Conservation (phyloP, 1,140 invertebrate genomes). For the Condylostylus longicornis region DNA sequence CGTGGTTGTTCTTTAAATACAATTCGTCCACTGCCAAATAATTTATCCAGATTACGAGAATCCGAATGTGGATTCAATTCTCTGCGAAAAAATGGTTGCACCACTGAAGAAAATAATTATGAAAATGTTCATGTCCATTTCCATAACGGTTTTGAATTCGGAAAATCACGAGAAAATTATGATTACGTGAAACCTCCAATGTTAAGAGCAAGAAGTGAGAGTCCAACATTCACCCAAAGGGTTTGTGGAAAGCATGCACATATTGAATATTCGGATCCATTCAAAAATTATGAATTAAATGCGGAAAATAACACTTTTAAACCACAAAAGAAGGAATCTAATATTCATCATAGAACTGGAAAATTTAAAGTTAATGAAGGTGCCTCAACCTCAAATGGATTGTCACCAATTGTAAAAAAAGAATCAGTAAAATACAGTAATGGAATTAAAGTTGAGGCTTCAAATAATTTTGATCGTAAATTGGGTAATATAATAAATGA, state of each 20-base stretch:
- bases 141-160: constrained; percentile 30
- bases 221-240: constrained; percentile 20
- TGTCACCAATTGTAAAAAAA: no score
- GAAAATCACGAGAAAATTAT: constrained; percentile 14
- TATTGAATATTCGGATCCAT: constrained; percentile 18
- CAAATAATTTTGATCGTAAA: no score
- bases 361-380: no score
- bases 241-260: constrained; percentile 3
- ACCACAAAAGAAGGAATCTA: constrained; percentile 12
- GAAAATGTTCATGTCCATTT: constrained; percentile 30
- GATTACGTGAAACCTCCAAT: constrained; percentile 21
- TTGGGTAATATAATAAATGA: no score
- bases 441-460: no score
- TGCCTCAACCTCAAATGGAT: no score
- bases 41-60: constrained; percentile 20
- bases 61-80: constrained; percentile 4
- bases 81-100: constrained; percentile 4
- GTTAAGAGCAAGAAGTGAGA: constrained; percentile 25
- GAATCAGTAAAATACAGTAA: no score
- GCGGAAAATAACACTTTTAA: constrained; percentile 27
- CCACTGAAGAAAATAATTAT: constrained; percentile 27
- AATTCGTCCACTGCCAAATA: constrained; percentile 20
- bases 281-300: constrained; percentile 27
- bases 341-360: no score
- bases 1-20: background rate